Conservation (phyloP, 2,888 invertebrate species). For the Notodonta ziczac region DNA sequence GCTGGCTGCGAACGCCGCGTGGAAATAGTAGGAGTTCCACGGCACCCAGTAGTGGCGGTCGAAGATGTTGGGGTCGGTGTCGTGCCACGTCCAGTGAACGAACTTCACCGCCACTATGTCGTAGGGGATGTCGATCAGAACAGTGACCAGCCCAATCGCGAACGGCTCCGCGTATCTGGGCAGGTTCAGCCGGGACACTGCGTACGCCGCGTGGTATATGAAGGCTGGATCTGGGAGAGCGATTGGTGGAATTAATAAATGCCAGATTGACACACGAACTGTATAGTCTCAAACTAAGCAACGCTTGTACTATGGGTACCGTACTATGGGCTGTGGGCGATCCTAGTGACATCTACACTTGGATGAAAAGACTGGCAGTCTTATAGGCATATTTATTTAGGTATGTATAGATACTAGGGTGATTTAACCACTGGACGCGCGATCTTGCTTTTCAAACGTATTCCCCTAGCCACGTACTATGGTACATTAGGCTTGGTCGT, state of each 20-base stretch:
- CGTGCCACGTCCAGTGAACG: conserved; percentile 94
- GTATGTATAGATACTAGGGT: too few relatives aligned
- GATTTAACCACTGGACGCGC: too few relatives aligned
- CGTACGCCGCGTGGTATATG: conserved; percentile 85
- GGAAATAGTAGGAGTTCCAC: conserved; percentile 94
- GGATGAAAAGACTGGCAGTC: too few relatives aligned
- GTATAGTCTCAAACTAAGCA: too few relatives aligned
- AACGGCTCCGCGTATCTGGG: conserved; percentile 86
- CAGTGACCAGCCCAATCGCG: conserved; percentile 88
- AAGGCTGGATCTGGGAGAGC: conserved; percentile 83
- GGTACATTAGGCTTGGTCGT: too few relatives aligned
- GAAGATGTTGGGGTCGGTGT: conserved; percentile 88
- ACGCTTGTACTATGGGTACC: too few relatives aligned
- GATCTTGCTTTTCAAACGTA: too few relatives aligned
- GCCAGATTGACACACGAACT: too few relatives aligned
- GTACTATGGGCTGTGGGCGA: too few relatives aligned
- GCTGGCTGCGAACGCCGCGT: conserved; percentile 89
- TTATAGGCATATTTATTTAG: too few relatives aligned
- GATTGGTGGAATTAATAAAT: neutral
- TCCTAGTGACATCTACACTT: too few relatives aligned
- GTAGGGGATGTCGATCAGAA: conserved; percentile 91
- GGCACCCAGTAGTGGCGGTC: conserved; percentile 93
- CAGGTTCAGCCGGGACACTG: conserved; percentile 82
- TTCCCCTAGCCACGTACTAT: too few relatives aligned
- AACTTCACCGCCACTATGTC: conserved; percentile 91